Conservation (phyloP, 1,140 invertebrate species). For the Eumeta japonica region DNA sequence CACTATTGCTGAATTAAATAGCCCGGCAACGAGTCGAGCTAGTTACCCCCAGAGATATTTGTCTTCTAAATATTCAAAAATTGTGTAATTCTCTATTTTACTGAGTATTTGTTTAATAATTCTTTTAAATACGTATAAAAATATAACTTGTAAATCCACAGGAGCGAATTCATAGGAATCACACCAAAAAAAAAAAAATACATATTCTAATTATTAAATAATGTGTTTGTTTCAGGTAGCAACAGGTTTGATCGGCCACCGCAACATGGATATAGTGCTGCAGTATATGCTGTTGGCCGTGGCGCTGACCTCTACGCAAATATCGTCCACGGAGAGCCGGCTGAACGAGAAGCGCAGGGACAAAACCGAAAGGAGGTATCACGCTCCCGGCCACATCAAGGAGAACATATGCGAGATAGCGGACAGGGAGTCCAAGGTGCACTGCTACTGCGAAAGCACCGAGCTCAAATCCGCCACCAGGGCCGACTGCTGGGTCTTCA, state of each 20-base stretch:
- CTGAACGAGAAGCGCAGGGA: conserved; percentile 52
- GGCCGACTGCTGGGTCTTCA: conserved; percentile 67
- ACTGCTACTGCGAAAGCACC: conserved; percentile 51
- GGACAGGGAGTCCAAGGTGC: conserved; percentile 49
- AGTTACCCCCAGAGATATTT: too few species aligned
- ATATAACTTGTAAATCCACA: too few species aligned
- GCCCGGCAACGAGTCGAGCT: too few species aligned
- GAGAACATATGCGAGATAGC: conserved; percentile 53
- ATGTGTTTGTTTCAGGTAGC: conserved; percentile 45
- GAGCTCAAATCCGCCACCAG: conserved; percentile 39
- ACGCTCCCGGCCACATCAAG: conserved; percentile 29
- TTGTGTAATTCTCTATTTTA: too few species aligned
- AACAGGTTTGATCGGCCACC: conserved; percentile 28
- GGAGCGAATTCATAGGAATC: too few species aligned
- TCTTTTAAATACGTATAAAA: too few species aligned
- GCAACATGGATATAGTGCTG: conserved; percentile 40
- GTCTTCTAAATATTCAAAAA: too few species aligned
- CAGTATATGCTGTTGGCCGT: conserved; percentile 52
- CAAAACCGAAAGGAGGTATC: conserved; percentile 45
- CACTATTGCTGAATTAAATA: too few species aligned
- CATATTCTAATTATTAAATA: too few species aligned
- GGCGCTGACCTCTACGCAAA: conserved; percentile 49
- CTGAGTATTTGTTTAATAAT: too few species aligned
- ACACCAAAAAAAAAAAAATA: too few species aligned
- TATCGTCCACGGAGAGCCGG: conserved; percentile 49